A percentile compares a stretch with the other conserved stretches of the same genome.
Evolutionary conservation across 2,888 invertebrate species (phyloP).

Genomic region (Laothoe populi): DNA sequence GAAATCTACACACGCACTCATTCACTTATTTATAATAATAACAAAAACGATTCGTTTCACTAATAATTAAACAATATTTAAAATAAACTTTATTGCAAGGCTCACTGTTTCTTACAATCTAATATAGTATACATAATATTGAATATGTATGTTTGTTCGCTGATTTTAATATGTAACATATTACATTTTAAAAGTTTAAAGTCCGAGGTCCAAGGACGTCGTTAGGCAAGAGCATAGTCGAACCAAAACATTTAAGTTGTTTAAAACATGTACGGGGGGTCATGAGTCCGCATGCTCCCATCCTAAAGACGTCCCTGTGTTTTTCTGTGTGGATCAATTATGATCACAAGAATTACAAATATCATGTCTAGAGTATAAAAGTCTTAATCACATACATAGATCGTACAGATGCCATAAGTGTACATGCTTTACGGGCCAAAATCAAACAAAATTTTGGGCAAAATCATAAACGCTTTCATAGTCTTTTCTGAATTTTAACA

Average conservation of each 20-base stretch:
- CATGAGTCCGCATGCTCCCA: background rate
- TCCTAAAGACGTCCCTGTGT: background rate
- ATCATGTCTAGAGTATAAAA: background rate
- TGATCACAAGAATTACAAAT: background rate
- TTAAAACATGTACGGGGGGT: background rate
- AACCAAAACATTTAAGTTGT: background rate
- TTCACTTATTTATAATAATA: constrained; percentile 52
- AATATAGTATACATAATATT: constrained; percentile 33
- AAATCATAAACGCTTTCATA: too few relatives aligned
- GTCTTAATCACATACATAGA: too few relatives aligned
- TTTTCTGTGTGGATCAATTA: background rate
- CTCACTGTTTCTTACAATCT: constrained; percentile 52
- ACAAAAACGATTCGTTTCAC: constrained; percentile 45
- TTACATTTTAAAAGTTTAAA: background rate
- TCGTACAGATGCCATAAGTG: too few relatives aligned
- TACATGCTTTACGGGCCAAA: too few relatives aligned
- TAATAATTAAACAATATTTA: constrained; percentile 29
- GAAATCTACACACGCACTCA: constrained; percentile 48
- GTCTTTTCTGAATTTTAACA: too few relatives aligned
- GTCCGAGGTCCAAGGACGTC: constrained; percentile 3
- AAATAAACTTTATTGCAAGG: constrained; percentile 38
- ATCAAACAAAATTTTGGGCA: too few relatives aligned
- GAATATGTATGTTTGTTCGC: constrained; percentile 46
- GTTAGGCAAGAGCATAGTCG: background rate
- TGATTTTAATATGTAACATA: constrained; percentile 26